phyloP scores from a whole-genome alignment of 1,140 invertebrate species.

The Trissolcus basalis region DNA sequence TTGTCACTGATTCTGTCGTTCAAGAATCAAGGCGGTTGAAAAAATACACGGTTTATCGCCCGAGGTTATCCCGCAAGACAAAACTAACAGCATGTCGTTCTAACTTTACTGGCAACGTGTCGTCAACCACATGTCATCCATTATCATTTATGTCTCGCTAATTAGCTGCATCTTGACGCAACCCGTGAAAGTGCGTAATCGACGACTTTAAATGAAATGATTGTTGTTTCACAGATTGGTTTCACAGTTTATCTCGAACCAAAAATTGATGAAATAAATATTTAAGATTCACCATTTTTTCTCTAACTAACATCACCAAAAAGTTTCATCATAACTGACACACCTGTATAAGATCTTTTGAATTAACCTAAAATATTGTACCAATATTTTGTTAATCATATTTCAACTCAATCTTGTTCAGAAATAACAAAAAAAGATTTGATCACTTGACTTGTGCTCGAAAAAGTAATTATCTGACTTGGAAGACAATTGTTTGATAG shows the following conservation, averaged over 20 bases:
- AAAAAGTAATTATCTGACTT: too few species aligned
- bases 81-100: slow-evolving; percentile 73
- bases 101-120: slow-evolving; percentile 42
- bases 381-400: too few species aligned
- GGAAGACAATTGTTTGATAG: neutral
- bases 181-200: slow-evolving; percentile 49
- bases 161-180: slow-evolving; percentile 69
- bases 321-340: too few species aligned
- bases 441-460: too few species aligned
- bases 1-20: slow-evolving; percentile 64
- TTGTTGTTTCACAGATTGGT: slow-evolving; percentile 33
- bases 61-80: slow-evolving; percentile 74
- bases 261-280: too few species aligned
- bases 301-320: too few species aligned
- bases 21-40: slow-evolving; percentile 19
- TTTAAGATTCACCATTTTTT: too few species aligned
- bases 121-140: slow-evolving; percentile 73
- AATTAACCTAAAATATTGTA: too few species aligned
- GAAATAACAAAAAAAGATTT: too few species aligned
- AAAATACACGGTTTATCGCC: slow-evolving; percentile 67
- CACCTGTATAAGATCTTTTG: too few species aligned
- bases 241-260: slow-evolving; percentile 20
- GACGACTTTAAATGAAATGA: slow-evolving; percentile 28
- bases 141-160: slow-evolving; percentile 74
- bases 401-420: too few species aligned